Base-by-base conservation (phyloP, 2,888 invertebrate species). In the Micropterix aruncella region DNA sequence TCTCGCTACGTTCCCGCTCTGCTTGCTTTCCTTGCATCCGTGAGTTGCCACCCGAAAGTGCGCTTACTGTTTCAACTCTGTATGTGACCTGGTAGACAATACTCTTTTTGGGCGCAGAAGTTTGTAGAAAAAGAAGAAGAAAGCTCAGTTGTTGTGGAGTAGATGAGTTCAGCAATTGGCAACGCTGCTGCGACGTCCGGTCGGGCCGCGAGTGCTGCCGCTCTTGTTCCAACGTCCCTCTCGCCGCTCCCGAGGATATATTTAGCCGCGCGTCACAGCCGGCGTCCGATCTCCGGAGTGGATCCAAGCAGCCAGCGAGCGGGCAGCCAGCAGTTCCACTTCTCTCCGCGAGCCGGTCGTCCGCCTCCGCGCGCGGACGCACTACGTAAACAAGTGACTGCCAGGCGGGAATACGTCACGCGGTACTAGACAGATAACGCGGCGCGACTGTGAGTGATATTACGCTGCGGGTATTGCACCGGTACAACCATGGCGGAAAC, bases 401-500 rank as follows among this genome's bases (percentile, higher is more conserved):
- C 16, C 42, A 36, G 27, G 16, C 14, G 12, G 19, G 27, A 17
- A 27, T 14, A 18, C 27, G 42, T 19, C 27, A 19, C 42, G 42
- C 42, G 27, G 60, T 57, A 55, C 54, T 56, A 57, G 52, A 18
- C 63, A 5, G 12, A 38, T 38, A 12, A 38, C 38, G 38, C 68
- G 68, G 42, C 67, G 68, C 69, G 67, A 65, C 66, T 63, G 67
- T 66, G 55, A 63, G 61, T 43, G 38, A 45, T 47, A 46, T 27
- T 27, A 63, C 56, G 53, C 56, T 65, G 67, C 65, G 67, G 69
- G 69, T 62, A 68, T 61, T 61, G 65, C 66, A 57, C 66, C 59
- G 52, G 58, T 60, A 60, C 62, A 62, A 61, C 62, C 66, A 77
- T 77, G 77, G 77, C 75, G 73, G 78, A 78, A 65, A 80, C 79